phyloP scores from a whole-genome alignment of 2,797 vertebrate genomes.

The Lophura swinhoii region DNA sequence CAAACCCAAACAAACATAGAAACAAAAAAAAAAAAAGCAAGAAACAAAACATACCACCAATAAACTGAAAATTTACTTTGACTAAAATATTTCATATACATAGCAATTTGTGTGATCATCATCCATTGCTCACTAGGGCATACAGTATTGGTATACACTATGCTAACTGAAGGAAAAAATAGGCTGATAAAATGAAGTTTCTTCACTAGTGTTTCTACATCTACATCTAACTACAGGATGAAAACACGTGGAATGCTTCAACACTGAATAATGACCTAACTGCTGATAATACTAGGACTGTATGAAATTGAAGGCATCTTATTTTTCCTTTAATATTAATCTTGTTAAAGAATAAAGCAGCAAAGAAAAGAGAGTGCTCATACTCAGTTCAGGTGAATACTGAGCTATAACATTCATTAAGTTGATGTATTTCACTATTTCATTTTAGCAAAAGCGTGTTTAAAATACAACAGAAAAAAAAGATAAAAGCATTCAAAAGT shows the following conservation, averaged over 20 bases:
- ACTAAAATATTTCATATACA: not conserved
- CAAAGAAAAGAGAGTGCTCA: not conserved
- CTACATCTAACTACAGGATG: not conserved
- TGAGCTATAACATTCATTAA: not conserved
- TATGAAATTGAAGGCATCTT: not conserved
- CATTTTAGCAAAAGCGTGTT: constrained; percentile 1
- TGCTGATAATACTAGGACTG: not conserved
- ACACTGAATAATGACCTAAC: not conserved
- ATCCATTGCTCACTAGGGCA: not conserved
- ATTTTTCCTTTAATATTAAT: not conserved
- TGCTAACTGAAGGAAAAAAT: not conserved
- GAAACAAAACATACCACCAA: not conserved
- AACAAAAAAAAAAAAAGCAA: not conserved
- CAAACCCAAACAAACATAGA: too few species aligned
- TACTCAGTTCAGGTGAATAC: not conserved
- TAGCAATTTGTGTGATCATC: not conserved
- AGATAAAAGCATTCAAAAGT: not conserved
- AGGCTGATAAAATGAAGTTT: not conserved
- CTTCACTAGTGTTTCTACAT: not conserved
- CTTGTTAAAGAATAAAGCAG: not conserved
- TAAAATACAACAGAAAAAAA: constrained; percentile 25
- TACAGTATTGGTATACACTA: not conserved
- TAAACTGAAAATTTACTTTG: not conserved
- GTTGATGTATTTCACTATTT: not conserved
- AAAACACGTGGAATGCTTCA: not conserved